Percentiles rank a stretch among this genome's conserved stretches.
These are phyloP conservation scores for Salticus scenicus DNA, from an alignment of 2,888 invertebrate species.

Conservation along the genomic window DNA sequence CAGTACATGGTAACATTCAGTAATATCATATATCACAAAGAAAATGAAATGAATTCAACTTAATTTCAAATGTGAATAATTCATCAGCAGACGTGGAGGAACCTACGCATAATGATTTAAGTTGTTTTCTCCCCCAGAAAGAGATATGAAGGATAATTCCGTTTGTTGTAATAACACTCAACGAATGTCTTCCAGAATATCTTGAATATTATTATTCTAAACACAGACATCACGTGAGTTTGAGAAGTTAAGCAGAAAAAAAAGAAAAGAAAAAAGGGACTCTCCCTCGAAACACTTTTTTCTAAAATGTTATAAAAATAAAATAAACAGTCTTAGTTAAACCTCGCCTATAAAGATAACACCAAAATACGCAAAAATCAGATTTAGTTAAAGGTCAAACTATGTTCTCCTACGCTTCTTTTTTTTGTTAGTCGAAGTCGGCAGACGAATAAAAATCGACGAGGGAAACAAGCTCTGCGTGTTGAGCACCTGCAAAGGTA, in stretches of 20 bases:
- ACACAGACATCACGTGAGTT: conserved; percentile 3
- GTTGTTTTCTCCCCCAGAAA: no score
- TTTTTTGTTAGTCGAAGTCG: not conserved
- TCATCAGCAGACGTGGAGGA: not conserved
- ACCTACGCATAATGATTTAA: not conserved
- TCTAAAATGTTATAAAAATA: no score
- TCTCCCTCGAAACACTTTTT: not conserved
- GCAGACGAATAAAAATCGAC: conserved; percentile 4
- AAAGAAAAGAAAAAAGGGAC: not conserved
- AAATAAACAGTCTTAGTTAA: not conserved
- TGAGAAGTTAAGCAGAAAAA: not conserved
- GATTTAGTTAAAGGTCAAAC: conserved; percentile 40
- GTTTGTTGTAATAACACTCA: not conserved
- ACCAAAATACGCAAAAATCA: conserved; percentile 19
- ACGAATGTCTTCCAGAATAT: not conserved
- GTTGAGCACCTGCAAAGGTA: conserved; percentile 33
- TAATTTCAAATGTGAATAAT: not conserved
- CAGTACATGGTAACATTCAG: no score
- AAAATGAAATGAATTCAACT: not conserved
- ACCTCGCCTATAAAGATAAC: conserved; percentile 49
- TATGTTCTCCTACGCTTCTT: conserved; percentile 35
- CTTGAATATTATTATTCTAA: conserved; percentile 5
- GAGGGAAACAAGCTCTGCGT: not conserved
- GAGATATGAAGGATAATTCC: no score
- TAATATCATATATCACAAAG: no score